phyloP scores from a whole-genome alignment of 2,113 vertebrate genomes.

The Oreochromis spilurus region DNA sequence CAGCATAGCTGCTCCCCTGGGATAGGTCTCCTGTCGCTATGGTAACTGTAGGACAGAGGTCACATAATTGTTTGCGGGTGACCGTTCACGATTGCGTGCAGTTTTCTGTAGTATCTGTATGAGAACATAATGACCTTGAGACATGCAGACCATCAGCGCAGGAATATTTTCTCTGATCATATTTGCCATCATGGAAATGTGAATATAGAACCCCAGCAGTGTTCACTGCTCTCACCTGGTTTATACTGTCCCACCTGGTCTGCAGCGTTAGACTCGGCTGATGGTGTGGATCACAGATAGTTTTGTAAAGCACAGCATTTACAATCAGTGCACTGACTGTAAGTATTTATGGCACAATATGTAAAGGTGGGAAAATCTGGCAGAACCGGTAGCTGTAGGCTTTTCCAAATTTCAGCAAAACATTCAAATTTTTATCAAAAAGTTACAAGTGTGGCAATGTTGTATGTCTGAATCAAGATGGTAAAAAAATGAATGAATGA shows the following conservation, averaged over 20 bases:
- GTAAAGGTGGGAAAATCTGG: not conserved
- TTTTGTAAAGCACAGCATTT: not conserved
- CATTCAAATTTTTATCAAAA: not conserved
- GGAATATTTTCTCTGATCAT: not conserved
- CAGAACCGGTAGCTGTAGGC: not conserved
- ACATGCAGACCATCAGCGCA: not conserved
- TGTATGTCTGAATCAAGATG: not conserved
- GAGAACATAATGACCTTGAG: not conserved
- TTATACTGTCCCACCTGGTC: not conserved
- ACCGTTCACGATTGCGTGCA: not conserved
- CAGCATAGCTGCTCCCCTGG: slow-evolving; percentile 40
- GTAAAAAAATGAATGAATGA: not conserved
- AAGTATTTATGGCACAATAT: not conserved
- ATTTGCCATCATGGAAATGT: not conserved
- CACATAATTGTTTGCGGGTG: slow-evolving; percentile 30
- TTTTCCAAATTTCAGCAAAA: not conserved
- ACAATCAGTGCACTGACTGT: not conserved
- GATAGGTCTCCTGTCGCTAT: slow-evolving; percentile 43
- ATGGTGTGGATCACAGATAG: not conserved
- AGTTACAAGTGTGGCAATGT: not conserved
- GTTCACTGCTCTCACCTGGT: not conserved
- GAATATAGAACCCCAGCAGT: not conserved
- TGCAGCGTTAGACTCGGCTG: not conserved
- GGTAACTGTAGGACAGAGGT: slow-evolving; percentile 53
- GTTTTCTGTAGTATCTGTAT: not conserved